Conservation (phyloP, 2,888 invertebrate species). For the Protonemura montana region DNA sequence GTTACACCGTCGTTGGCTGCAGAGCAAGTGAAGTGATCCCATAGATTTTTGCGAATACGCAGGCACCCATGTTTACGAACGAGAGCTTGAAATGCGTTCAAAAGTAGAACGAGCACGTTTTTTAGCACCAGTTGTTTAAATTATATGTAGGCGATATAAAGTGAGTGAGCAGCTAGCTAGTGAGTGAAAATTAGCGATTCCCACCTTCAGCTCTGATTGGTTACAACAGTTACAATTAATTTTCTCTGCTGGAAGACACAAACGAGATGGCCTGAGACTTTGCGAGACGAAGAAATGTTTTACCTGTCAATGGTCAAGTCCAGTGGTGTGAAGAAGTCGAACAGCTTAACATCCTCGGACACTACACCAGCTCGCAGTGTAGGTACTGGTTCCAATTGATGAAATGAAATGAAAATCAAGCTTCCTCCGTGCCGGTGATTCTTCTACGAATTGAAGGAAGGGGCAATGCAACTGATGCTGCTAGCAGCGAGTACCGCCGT, state of each 20-base stretch:
- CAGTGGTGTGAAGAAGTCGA: too few relatives aligned
- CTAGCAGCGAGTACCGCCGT: neutral
- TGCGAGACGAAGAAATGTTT: too few relatives aligned
- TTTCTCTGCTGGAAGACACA: neutral
- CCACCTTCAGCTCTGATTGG: neutral
- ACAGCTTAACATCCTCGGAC: neutral
- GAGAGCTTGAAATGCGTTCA: neutral
- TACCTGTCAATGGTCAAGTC: too few relatives aligned
- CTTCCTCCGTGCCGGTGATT: neutral
- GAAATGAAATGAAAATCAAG: neutral
- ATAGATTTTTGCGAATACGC: neutral
- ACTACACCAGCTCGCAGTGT: neutral
- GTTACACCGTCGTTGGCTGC: neutral
- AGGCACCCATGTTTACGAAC: neutral
- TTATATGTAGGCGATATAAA: neutral
- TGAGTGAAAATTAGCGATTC: neutral
- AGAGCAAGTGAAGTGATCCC: neutral
- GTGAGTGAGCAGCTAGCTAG: neutral
- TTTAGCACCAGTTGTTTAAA: neutral
- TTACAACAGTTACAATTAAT: conserved; percentile 7
- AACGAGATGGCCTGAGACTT: too few relatives aligned
- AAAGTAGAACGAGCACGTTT: neutral
- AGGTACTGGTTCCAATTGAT: neutral
- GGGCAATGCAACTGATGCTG: conserved; percentile 4
- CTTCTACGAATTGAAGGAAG: neutral